Evolutionary conservation across 1,140 invertebrate genomes (phyloP).

Genomic region (Heliconius hewitsoni): DNA sequence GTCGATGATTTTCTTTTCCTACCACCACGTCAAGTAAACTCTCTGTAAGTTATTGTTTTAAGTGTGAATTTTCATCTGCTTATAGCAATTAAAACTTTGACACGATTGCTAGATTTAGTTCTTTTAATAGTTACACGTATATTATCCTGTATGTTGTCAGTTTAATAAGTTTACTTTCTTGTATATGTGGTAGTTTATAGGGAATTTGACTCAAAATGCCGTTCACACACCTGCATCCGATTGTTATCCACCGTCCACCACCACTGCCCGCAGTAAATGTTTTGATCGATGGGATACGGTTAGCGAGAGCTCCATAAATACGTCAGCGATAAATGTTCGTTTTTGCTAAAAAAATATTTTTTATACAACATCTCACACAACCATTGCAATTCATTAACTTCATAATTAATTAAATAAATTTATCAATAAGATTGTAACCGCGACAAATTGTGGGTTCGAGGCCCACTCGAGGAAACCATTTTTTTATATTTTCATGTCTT

Average conservation of each 20-base stretch:
- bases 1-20: too few relatives aligned
- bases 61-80: too few relatives aligned
- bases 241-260: conserved; percentile 45
- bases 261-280: conserved; percentile 47
- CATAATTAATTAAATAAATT: not conserved
- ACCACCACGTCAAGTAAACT: too few relatives aligned
- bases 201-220: conserved; percentile 35
- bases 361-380: not conserved
- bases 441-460: too few relatives aligned
- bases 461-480: too few relatives aligned
- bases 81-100: too few relatives aligned
- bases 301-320: conserved; percentile 40
- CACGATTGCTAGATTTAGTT: too few relatives aligned
- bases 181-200: not conserved
- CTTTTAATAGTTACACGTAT: too few relatives aligned
- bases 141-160: too few relatives aligned
- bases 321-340: not conserved
- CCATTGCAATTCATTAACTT: not conserved
- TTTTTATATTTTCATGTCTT: too few relatives aligned
- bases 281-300: conserved; percentile 52
- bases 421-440: not conserved
- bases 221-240: conserved; percentile 51
- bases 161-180: not conserved
- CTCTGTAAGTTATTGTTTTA: too few relatives aligned
- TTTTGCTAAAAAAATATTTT: not conserved